Conservation (phyloP, 2,113 vertebrate species). For the Laticauda laticaudata region DNA sequence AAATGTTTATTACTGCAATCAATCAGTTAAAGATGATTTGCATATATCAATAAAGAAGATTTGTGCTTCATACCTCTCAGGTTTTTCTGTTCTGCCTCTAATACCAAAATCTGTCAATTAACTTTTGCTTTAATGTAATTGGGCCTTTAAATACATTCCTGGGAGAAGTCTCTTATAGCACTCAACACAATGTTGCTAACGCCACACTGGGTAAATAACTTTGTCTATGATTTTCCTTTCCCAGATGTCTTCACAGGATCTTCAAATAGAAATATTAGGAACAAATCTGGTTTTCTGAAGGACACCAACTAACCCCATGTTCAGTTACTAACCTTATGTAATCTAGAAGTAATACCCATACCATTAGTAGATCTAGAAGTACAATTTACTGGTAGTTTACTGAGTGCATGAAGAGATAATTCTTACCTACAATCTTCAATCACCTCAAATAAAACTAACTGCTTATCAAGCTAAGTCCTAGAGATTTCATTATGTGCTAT, state of each 20-base stretch:
- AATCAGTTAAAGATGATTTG: background rate
- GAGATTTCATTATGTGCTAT: background rate
- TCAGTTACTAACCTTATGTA: background rate
- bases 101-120: background rate
- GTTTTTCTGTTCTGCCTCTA: background rate
- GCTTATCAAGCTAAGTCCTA: background rate
- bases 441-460: background rate
- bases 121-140: background rate
- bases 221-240: background rate
- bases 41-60: background rate
- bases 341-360: background rate
- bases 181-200: background rate
- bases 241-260: background rate
- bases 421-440: background rate
- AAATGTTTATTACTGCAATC: background rate
- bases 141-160: background rate
- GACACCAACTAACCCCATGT: background rate
- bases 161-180: background rate
- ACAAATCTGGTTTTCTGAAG: background rate
- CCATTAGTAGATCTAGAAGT: background rate
- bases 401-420: background rate
- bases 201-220: background rate
- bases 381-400: background rate
- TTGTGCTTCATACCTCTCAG: background rate
- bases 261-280: background rate